These are phyloP conservation scores for Drosophila crucigera DNA, from an alignment of 2,888 invertebrate genomes.

Conservation along the genomic window DNA sequence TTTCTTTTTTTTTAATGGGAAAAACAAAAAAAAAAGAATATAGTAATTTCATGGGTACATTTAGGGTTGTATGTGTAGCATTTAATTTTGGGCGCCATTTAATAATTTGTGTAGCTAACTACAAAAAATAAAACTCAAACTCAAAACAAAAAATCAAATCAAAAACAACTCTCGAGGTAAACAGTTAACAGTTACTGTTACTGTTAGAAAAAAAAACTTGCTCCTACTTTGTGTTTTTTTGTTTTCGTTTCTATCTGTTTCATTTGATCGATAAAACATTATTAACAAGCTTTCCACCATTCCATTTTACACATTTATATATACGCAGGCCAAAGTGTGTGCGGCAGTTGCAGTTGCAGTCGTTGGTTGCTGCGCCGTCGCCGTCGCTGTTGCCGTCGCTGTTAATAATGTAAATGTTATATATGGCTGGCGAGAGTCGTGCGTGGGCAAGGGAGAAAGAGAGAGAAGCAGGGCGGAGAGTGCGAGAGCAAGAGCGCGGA, in stretches of 20 bases:
- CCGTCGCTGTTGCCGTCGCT: slow-evolving; percentile 49
- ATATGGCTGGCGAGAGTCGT: slow-evolving; percentile 56
- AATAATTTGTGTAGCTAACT: slow-evolving; percentile 52
- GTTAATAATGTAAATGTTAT: slow-evolving; percentile 57
- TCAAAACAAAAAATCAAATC: slow-evolving; percentile 37
- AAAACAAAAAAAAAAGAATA: background rate
- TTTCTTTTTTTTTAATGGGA: slow-evolving; percentile 22
- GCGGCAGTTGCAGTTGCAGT: slow-evolving; percentile 73
- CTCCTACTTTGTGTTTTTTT: slow-evolving; percentile 11
- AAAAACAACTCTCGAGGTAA: slow-evolving; percentile 12
- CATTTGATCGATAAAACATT: slow-evolving; percentile 53
- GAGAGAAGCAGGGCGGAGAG: slow-evolving; percentile 45
- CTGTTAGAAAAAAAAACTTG: slow-evolving; percentile 1
- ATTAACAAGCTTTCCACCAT: slow-evolving; percentile 78
- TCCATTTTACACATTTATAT: slow-evolving; percentile 76
- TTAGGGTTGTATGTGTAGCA: slow-evolving; percentile 48
- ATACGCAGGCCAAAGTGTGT: slow-evolving; percentile 81
- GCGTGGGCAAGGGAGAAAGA: slow-evolving; percentile 56
- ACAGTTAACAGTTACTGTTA: slow-evolving; percentile 3
- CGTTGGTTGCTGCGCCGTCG: slow-evolving; percentile 31
- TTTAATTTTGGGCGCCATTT: slow-evolving; percentile 52
- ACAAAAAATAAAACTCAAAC: slow-evolving; percentile 53
- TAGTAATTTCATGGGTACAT: slow-evolving; percentile 21
- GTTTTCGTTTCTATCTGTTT: slow-evolving; percentile 52
- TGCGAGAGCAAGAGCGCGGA: slow-evolving; percentile 43